Percentiles rank a stretch among this genome's conserved stretches.
These are phyloP conservation scores for Idaea dimidiata DNA, from an alignment of 2,888 invertebrate genomes.

Conservation along the genomic window DNA sequence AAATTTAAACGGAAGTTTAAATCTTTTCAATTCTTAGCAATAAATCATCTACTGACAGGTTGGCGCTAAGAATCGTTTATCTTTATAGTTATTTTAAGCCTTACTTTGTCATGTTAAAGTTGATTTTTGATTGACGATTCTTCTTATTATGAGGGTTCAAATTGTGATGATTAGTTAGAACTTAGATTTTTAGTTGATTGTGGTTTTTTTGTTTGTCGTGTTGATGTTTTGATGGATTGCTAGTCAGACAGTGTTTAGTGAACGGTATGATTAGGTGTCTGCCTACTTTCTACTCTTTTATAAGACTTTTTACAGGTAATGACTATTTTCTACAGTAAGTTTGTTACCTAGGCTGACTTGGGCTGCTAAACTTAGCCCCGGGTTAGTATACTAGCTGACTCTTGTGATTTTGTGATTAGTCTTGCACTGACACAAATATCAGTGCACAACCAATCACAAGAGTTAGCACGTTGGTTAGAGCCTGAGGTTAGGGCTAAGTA, in stretches of 20 bases:
- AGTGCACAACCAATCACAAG: too few species aligned
- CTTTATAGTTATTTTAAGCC: neutral
- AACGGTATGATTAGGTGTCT: neutral
- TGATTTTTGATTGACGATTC: slow-evolving; percentile 20
- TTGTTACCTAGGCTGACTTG: neutral
- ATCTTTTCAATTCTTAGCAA: slow-evolving; percentile 41
- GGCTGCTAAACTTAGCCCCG: too few species aligned
- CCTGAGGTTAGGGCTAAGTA: too few species aligned
- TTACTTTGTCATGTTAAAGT: slow-evolving; percentile 11
- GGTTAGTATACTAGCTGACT: too few species aligned
- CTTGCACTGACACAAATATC: too few species aligned
- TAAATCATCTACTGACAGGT: slow-evolving; percentile 46
- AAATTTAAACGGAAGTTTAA: slow-evolving; percentile 36
- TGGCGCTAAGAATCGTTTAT: slow-evolving; percentile 26
- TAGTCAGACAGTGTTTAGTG: slow-evolving; percentile 14
- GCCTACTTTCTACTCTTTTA: neutral
- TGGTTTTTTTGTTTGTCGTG: slow-evolving; percentile 20
- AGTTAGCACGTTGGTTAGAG: too few species aligned
- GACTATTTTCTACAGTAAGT: neutral
- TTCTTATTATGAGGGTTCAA: neutral
- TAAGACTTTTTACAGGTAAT: neutral
- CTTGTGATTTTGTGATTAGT: too few species aligned
- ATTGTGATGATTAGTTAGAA: slow-evolving; percentile 24
- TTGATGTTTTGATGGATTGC: slow-evolving; percentile 34
- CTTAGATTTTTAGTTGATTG: slow-evolving; percentile 14